A percentile compares a stretch with the other conserved stretches of the same genome.
phyloP scores from a whole-genome alignment of 2,888 invertebrate species.

The Rhingia rostrata region DNA sequence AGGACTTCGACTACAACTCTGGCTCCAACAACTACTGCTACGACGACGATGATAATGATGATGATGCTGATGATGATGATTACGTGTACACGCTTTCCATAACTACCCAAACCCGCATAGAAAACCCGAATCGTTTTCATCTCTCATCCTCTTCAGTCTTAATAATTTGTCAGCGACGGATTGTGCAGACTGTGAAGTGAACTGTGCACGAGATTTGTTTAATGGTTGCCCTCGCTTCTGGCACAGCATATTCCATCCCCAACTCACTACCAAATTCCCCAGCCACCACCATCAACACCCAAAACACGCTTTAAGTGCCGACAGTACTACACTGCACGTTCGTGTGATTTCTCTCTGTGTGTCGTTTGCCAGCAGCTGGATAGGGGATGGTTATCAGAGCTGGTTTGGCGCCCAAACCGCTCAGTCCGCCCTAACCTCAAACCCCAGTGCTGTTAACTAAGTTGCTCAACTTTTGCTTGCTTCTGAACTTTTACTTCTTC shows the following conservation, averaged over 20 bases:
- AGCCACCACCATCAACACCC: constrained; percentile 22
- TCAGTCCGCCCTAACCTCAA: constrained; percentile 68
- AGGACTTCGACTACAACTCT: constrained; percentile 42
- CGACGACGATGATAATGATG: constrained; percentile 1
- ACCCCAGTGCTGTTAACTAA: constrained; percentile 72
- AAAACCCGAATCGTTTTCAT: constrained; percentile 74
- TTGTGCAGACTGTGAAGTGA: constrained; percentile 77
- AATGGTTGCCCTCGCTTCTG: constrained; percentile 77
- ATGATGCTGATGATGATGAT: constrained; percentile 48
- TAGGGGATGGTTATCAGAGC: constrained; percentile 61
- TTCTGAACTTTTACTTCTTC: constrained; percentile 75
- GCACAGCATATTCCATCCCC: constrained; percentile 70
- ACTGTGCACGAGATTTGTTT: constrained; percentile 77
- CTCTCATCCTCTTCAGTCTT: constrained; percentile 73
- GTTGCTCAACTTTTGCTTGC: constrained; percentile 75
- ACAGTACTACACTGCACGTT: constrained; percentile 57
- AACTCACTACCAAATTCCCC: constrained; percentile 15
- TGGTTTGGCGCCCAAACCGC: constrained; percentile 62
- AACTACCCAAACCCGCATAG: constrained; percentile 48
- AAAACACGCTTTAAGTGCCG: constrained; percentile 67
- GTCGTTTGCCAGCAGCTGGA: constrained; percentile 56
- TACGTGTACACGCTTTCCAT: constrained; percentile 56
- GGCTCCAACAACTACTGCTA: not conserved
- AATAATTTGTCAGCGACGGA: constrained; percentile 77
- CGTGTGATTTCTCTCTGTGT: constrained; percentile 57